A percentile compares a stretch with the other conserved stretches of the same genome.
phyloP scores from a whole-genome alignment of 1,140 invertebrate genomes.

The Bombyx mandarina region DNA sequence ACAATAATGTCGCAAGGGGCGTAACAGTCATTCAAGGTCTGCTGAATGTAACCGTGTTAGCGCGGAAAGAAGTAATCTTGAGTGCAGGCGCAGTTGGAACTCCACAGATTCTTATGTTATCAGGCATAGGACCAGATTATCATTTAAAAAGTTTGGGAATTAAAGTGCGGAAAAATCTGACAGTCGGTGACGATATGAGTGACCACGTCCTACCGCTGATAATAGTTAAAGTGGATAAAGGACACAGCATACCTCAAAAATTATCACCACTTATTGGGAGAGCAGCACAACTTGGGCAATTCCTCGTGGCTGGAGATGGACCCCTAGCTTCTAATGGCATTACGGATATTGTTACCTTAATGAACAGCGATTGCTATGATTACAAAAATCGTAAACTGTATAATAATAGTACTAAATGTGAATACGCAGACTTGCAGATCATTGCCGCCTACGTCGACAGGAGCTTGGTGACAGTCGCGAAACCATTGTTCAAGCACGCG shows the following conservation, averaged over 20 bases:
- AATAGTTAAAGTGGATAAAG: conserved; percentile 51
- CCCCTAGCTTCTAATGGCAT: conserved; percentile 65
- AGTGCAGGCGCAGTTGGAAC: conserved; percentile 80
- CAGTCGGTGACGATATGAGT: conserved; percentile 82
- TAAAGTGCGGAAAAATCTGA: conserved; percentile 72
- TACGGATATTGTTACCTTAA: conserved; percentile 64
- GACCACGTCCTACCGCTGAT: conserved; percentile 75
- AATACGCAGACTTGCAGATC: conserved; percentile 29
- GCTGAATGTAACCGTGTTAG: conserved; percentile 41
- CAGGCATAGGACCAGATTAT: conserved; percentile 78
- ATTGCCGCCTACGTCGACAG: conserved; percentile 54
- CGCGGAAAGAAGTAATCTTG: conserved; percentile 79
- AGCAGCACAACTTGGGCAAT: conserved; percentile 34
- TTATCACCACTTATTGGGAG: conserved; percentile 11
- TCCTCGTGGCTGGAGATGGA: conserved; percentile 55
- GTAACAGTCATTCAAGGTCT: conserved; percentile 47
- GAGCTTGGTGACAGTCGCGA: conserved; percentile 66
- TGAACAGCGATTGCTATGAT: conserved; percentile 67
- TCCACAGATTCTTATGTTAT: conserved; percentile 81
- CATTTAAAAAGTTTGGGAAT: conserved; percentile 72
- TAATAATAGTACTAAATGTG: conserved; percentile 25
- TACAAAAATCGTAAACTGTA: conserved; percentile 23
- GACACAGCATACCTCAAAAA: conserved; percentile 12
- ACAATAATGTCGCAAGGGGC: conserved; percentile 76
- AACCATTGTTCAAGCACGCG: conserved; percentile 29